These are phyloP conservation scores for Regulus satrapa DNA, from an alignment of 2,113 vertebrate genomes.

Conservation along the genomic window DNA sequence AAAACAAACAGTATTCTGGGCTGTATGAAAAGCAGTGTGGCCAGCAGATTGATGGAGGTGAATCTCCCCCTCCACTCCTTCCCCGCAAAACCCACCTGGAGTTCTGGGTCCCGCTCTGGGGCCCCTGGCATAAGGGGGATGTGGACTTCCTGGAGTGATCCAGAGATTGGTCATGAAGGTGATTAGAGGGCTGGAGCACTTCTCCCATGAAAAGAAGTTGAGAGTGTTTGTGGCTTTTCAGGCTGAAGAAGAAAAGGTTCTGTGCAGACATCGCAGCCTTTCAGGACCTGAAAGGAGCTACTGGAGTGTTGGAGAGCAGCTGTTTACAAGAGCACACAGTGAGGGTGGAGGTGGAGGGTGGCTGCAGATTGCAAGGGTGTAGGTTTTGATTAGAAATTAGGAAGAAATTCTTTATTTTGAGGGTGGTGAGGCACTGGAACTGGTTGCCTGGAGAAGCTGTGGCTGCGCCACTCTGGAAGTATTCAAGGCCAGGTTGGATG, in stretches of 20 bases:
- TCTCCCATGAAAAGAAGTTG: background rate
- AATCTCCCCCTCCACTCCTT: background rate
- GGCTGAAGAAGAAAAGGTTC: background rate
- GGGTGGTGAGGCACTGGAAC: no score
- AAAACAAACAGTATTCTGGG: background rate
- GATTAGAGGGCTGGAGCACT: background rate
- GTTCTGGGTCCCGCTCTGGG: background rate
- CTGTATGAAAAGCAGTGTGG: background rate
- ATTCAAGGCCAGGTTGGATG: background rate
- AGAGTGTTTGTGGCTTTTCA: background rate
- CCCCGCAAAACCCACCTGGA: background rate
- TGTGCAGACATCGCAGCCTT: background rate
- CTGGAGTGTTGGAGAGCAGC: background rate
- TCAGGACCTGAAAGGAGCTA: background rate
- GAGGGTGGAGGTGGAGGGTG: background rate
- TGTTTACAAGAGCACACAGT: no score
- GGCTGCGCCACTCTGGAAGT: background rate
- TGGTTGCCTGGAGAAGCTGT: background rate
- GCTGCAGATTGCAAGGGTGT: background rate
- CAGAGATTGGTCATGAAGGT: background rate
- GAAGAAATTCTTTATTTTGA: background rate
- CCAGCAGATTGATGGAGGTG: background rate
- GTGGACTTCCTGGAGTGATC: background rate
- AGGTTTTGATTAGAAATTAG: background rate
- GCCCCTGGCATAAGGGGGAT: fast-evolving